Conservation (phyloP, 2,888 invertebrate genomes). For the Oeneis ivallda region DNA sequence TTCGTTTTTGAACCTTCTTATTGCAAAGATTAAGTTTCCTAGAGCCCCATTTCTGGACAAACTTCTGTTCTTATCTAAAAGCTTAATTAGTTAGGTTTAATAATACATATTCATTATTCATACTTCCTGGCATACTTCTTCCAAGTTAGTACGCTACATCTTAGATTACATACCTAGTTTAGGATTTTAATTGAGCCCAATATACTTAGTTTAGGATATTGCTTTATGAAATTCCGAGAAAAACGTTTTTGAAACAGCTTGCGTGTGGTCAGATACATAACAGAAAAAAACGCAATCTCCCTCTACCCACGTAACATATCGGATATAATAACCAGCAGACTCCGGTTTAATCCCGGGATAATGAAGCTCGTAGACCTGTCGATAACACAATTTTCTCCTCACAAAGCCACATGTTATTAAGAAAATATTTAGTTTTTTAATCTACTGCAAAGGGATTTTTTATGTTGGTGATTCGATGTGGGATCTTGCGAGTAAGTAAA, state of each 20-base stretch:
- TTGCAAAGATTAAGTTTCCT: too few relatives aligned
- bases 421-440: neutral
- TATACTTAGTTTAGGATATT: neutral
- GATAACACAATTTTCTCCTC: neutral
- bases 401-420: neutral
- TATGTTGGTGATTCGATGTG: too few relatives aligned
- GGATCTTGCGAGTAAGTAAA: too few relatives aligned
- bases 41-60: too few relatives aligned
- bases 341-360: neutral
- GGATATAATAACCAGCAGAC: neutral
- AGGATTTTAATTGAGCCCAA: too few relatives aligned
- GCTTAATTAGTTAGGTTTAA: too few relatives aligned
- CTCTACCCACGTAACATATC: neutral
- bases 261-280: neutral
- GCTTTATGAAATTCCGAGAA: neutral
- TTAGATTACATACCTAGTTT: too few relatives aligned
- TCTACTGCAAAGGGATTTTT: neutral
- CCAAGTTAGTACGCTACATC: too few relatives aligned
- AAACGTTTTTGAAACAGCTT: neutral
- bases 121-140: too few relatives aligned
- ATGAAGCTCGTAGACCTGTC: neutral
- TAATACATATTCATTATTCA: too few relatives aligned
- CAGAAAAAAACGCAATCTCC: neutral
- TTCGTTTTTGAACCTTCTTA: too few relatives aligned
- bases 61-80: too few relatives aligned